phyloP scores from a whole-genome alignment of 2,888 invertebrate species.

The Drosophila acutilabella region DNA sequence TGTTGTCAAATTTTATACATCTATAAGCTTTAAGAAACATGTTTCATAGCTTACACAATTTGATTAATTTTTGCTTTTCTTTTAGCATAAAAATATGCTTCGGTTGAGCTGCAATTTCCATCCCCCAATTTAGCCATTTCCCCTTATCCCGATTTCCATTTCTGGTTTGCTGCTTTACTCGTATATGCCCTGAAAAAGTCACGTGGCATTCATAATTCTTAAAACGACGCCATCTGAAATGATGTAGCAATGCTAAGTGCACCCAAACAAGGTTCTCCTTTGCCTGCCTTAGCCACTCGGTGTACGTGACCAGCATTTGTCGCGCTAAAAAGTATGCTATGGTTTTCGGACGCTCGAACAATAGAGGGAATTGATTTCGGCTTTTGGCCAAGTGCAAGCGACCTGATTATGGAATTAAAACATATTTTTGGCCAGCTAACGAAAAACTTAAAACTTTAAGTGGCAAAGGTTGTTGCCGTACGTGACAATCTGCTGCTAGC shows the following conservation, averaged over 20 bases:
- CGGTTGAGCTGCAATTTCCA: slow-evolving; percentile 45
- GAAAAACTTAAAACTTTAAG: slow-evolving; percentile 71
- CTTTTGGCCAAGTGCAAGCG: slow-evolving; percentile 47
- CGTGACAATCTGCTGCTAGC: slow-evolving; percentile 65
- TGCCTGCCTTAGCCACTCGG: background rate
- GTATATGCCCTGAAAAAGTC: slow-evolving; percentile 72
- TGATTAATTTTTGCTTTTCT: slow-evolving; percentile 22
- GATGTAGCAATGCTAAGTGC: slow-evolving; percentile 73
- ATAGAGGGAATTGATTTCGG: slow-evolving; percentile 71
- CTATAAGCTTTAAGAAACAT: slow-evolving; percentile 1
- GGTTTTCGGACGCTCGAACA: slow-evolving; percentile 54
- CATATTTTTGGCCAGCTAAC: slow-evolving; percentile 57
- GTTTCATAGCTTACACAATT: background rate
- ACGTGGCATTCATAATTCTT: slow-evolving; percentile 85
- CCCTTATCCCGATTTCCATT: slow-evolving; percentile 1
- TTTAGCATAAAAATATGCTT: slow-evolving; percentile 37
- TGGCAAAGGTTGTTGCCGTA: slow-evolving; percentile 74
- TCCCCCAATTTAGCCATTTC: slow-evolving; percentile 2
- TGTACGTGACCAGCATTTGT: slow-evolving; percentile 79
- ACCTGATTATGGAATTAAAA: slow-evolving; percentile 77
- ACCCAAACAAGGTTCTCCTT: slow-evolving; percentile 51
- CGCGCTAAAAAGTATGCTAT: slow-evolving; percentile 59
- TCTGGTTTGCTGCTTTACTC: slow-evolving; percentile 26
- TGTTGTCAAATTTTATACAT: background rate
- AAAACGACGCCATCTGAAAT: slow-evolving; percentile 81